A percentile compares a stretch with the other conserved stretches of the same genome.
These are phyloP conservation scores for Trissoscelio sp. DNA, from an alignment of 2,888 invertebrate genomes.

Conservation along the genomic window DNA sequence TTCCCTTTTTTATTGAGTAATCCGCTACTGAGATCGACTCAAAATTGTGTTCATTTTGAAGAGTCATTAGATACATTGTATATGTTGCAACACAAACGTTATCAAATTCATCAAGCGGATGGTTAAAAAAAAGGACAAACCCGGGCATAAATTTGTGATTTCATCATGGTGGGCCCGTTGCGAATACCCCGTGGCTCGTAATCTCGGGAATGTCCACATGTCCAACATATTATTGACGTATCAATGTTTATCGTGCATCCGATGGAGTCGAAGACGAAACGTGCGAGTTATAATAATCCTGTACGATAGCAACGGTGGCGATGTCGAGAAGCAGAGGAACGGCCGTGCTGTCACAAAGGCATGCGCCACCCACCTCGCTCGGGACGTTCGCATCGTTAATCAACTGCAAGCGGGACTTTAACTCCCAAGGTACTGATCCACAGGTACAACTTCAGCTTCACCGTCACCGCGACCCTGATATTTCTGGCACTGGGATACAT, in stretches of 20 bases:
- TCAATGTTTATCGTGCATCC: conserved; percentile 70
- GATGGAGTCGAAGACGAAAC: conserved; percentile 77
- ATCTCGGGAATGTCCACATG: conserved; percentile 60
- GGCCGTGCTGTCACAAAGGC: conserved; percentile 83
- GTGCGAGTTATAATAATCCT: conserved; percentile 80
- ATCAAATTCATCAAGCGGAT: conserved; percentile 48
- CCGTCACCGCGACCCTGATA: conserved; percentile 72
- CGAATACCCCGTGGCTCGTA: conserved; percentile 51
- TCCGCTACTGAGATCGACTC: not conserved
- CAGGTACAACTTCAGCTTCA: conserved; percentile 79
- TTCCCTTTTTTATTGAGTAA: too few species aligned
- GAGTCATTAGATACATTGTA: conserved; percentile 55
- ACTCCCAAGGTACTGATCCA: conserved; percentile 81
- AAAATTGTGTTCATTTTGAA: conserved; percentile 45
- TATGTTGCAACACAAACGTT: conserved; percentile 47
- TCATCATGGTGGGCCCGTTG: conserved; percentile 65
- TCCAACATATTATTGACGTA: conserved; percentile 67
- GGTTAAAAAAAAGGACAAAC: conserved; percentile 13
- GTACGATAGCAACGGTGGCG: conserved; percentile 78
- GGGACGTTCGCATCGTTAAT: conserved; percentile 82
- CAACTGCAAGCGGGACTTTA: conserved; percentile 81
- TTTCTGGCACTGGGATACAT: conserved; percentile 66
- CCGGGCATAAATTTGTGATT: conserved; percentile 59
- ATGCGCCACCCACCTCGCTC: conserved; percentile 83
- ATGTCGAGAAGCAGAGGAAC: conserved; percentile 81